These are phyloP conservation scores for Antitype chi DNA, from an alignment of 2,888 invertebrate species.

Conservation along the genomic window DNA sequence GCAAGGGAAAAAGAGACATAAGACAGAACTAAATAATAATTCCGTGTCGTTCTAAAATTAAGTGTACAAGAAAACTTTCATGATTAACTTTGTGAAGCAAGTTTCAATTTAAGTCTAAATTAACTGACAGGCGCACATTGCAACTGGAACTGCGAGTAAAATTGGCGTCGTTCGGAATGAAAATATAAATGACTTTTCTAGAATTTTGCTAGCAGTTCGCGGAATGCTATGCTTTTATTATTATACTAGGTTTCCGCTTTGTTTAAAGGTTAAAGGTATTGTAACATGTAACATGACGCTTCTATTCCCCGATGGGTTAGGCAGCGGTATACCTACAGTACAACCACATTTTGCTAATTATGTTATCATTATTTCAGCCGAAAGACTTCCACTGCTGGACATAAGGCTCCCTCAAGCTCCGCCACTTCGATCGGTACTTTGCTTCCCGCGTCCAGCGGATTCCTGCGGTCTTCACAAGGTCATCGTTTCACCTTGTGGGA, in stretches of 20 bases:
- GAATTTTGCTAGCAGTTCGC: not conserved
- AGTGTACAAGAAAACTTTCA: constrained; percentile 8
- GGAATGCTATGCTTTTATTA: not conserved
- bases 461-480: too few species aligned
- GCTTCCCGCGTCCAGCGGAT: too few species aligned
- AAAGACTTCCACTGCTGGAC: too few species aligned
- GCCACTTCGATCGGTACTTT: too few species aligned
- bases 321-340: not conserved
- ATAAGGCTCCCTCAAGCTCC: too few species aligned
- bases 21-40: constrained; percentile 7
- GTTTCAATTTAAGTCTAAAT: constrained; percentile 24
- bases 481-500: too few species aligned
- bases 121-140: constrained; percentile 27
- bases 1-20: not conserved
- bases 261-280: not conserved
- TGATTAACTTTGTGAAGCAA: constrained; percentile 24
- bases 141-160: constrained; percentile 10
- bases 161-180: constrained; percentile 15
- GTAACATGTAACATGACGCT: not conserved
- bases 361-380: too few species aligned
- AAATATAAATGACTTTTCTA: constrained; percentile 26
- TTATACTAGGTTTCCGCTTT: not conserved
- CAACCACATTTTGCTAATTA: too few species aligned
- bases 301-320: not conserved
- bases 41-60: not conserved